These are phyloP conservation scores for Pilophorus perplexus DNA, from an alignment of 2,888 invertebrate species.

Conservation along the genomic window DNA sequence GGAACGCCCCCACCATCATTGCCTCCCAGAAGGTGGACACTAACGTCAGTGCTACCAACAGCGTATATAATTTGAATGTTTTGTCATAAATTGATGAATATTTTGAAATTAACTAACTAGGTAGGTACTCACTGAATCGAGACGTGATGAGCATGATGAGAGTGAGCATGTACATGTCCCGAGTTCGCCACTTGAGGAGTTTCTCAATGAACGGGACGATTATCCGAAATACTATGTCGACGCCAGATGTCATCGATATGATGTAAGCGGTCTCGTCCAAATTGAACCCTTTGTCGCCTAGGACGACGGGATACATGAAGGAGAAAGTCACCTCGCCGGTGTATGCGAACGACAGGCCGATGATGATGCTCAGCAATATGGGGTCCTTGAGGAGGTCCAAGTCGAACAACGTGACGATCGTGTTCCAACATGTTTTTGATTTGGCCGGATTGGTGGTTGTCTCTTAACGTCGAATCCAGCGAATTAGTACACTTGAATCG, in stretches of 20 bases:
- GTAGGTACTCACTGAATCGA: conserved; percentile 61
- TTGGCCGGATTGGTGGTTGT: too few species aligned
- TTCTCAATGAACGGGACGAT: conserved; percentile 66
- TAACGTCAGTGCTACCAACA: conserved; percentile 53
- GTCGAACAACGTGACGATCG: conserved; percentile 61
- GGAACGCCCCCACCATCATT: conserved; percentile 57
- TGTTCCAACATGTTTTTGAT: conserved; percentile 8
- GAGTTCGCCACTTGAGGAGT: conserved; percentile 60
- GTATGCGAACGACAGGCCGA: conserved; percentile 66
- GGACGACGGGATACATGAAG: conserved; percentile 63
- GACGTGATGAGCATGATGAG: conserved; percentile 60
- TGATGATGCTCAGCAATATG: conserved; percentile 64
- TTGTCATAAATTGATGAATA: neutral
- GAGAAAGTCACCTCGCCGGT: conserved; percentile 70
- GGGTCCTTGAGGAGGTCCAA: conserved; percentile 64
- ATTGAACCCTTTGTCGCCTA: conserved; percentile 63
- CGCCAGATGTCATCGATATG: conserved; percentile 61
- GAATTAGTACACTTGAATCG: too few species aligned
- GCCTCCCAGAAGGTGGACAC: conserved; percentile 52
- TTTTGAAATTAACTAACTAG: neutral
- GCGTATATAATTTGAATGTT: too few species aligned
- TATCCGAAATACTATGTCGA: conserved; percentile 54
- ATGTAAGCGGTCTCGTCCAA: conserved; percentile 59
- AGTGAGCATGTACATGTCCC: conserved; percentile 64
- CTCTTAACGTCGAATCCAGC: too few species aligned